Evolutionary conservation across 2,888 invertebrate species (phyloP).

Genomic region (Troilus luridus): DNA sequence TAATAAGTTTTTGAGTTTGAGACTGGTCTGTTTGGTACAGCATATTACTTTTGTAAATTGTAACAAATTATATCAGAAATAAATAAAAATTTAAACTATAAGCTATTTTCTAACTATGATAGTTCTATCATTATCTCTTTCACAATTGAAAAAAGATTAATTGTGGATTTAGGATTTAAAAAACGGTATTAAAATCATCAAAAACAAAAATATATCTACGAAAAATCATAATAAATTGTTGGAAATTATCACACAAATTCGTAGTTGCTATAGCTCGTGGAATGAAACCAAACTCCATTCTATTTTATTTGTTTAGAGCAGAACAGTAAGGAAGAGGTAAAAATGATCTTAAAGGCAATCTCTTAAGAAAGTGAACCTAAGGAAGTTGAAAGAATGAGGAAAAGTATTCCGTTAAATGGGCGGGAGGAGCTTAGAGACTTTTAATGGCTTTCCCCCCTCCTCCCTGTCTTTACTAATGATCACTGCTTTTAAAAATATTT

Average conservation of each 20-base stretch:
- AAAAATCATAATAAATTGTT: no score
- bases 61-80: no score
- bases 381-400: slow-evolving; percentile 19
- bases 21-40: no score
- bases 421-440: slow-evolving; percentile 14
- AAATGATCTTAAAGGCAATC: slow-evolving; percentile 5
- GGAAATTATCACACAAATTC: not conserved
- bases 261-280: not conserved
- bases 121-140: no score
- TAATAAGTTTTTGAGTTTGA: no score
- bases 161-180: no score
- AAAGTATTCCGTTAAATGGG: slow-evolving; percentile 30
- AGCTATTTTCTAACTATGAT: no score
- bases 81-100: no score
- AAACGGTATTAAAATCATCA: no score
- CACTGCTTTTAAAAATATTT: slow-evolving; percentile 20
- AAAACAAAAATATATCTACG: no score
- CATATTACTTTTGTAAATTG: no score
- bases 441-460: slow-evolving; percentile 6
- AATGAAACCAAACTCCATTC: not conserved
- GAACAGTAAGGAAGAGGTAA: not conserved
- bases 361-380: slow-evolving; percentile 3
- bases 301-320: not conserved
- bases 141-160: no score
- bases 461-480: not conserved